Conservation (phyloP, 2,888 invertebrate genomes). For the Exephanes ischioxanthus region DNA sequence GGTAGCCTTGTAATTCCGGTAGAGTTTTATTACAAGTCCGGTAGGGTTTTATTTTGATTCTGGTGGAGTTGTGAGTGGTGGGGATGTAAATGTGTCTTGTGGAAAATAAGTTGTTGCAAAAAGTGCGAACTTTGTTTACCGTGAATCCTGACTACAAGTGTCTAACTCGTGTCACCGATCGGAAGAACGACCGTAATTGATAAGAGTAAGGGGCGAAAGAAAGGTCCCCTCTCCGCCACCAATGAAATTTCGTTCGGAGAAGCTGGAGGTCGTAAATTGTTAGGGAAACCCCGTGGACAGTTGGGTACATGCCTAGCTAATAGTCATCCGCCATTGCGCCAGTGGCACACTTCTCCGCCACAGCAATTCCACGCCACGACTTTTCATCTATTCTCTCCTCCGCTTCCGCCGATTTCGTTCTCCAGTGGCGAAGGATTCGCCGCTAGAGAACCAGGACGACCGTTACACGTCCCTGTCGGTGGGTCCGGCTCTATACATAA, state of each 20-base stretch:
- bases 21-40: no score
- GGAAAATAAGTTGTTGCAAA: no score
- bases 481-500: conserved; percentile 37
- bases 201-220: conserved; percentile 67
- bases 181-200: conserved; percentile 73
- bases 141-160: conserved; percentile 64
- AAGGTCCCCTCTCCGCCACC: not conserved
- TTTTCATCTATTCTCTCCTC: conserved; percentile 46
- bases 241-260: conserved; percentile 43
- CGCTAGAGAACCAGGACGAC: no score
- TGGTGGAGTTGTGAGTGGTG: no score
- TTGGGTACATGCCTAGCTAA: conserved; percentile 59
- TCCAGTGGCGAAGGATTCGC: no score
- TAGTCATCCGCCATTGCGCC: conserved; percentile 53
- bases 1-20: no score
- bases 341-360: conserved; percentile 40
- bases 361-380: conserved; percentile 26
- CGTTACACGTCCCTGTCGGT: conserved; percentile 45
- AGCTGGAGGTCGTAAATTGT: conserved; percentile 57
- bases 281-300: conserved; percentile 42
- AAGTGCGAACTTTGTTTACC: no score
- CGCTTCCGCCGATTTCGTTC: conserved; percentile 17
- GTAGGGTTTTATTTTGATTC: no score
- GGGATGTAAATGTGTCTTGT: no score
- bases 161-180: conserved; percentile 24